phyloP scores from a whole-genome alignment of 2,797 vertebrate genomes.

The Chromis chromis region DNA sequence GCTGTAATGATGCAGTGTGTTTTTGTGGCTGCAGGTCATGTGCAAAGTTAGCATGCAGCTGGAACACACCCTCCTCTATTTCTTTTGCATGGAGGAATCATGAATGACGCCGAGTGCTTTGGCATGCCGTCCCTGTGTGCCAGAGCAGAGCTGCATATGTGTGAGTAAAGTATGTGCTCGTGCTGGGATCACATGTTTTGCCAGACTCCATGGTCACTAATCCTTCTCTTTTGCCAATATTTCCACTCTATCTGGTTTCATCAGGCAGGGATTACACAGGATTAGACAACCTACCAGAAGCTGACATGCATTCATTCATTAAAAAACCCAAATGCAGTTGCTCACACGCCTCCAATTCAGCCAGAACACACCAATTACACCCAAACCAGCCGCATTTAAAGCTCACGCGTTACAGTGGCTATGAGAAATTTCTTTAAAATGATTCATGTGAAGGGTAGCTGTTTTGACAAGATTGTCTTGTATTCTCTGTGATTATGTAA shows the following conservation, averaged over 20 bases:
- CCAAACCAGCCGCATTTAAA: background rate
- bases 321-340: constrained; percentile 69
- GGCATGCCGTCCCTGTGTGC: constrained; percentile 25
- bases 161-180: constrained; percentile 67
- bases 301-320: constrained; percentile 82
- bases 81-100: constrained; percentile 16
- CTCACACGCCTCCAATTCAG: constrained; percentile 47
- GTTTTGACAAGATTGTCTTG: background rate
- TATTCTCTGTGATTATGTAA: constrained; percentile 47
- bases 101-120: constrained; percentile 53
- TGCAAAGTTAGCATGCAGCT: background rate
- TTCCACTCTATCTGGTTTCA: constrained; percentile 84
- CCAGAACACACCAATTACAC: constrained; percentile 42
- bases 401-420: background rate
- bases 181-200: constrained; percentile 75
- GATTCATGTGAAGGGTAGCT: background rate
- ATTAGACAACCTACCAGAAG: constrained; percentile 79
- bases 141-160: constrained; percentile 55
- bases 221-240: constrained; percentile 83
- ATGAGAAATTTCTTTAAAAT: background rate
- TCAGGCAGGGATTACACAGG: constrained; percentile 83
- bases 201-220: constrained; percentile 79
- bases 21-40: background rate
- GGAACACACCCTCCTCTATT: background rate
- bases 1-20: background rate